Evolutionary conservation across 2,113 vertebrate species (phyloP).

Genomic region (Pelecanus crispus): DNA sequence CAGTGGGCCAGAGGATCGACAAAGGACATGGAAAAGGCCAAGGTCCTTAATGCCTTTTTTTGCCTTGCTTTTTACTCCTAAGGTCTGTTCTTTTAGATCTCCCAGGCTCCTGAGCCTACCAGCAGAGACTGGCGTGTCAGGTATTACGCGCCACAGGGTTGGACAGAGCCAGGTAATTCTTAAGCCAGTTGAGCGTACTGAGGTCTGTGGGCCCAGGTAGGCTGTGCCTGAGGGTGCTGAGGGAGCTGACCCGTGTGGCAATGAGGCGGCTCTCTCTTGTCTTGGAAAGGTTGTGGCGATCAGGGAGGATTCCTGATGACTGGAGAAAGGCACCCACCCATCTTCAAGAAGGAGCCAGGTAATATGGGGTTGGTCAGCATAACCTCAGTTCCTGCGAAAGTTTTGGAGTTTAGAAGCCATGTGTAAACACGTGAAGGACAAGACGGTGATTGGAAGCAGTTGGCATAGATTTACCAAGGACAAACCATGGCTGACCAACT

Average conservation of each 20-base stretch:
- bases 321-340: neutral
- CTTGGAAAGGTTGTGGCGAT: neutral
- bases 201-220: neutral
- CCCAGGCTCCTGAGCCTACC: neutral
- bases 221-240: neutral
- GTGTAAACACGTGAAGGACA: neutral
- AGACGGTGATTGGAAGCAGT: neutral
- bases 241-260: neutral
- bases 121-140: neutral
- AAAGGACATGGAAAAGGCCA: neutral
- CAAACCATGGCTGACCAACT: neutral
- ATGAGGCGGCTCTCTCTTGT: neutral
- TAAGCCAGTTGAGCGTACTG: neutral
- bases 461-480: neutral
- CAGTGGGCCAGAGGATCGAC: neutral
- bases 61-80: neutral
- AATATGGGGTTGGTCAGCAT: neutral
- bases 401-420: neutral
- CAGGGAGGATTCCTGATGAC: neutral
- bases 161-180: neutral
- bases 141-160: neutral
- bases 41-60: neutral
- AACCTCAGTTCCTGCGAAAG: neutral
- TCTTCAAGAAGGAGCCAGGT: neutral
- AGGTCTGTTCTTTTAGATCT: neutral